Percentiles rank a stretch among this genome's conserved stretches.
phyloP scores from a whole-genome alignment of 1,140 invertebrate species.

The Andrena cerasifolii region DNA sequence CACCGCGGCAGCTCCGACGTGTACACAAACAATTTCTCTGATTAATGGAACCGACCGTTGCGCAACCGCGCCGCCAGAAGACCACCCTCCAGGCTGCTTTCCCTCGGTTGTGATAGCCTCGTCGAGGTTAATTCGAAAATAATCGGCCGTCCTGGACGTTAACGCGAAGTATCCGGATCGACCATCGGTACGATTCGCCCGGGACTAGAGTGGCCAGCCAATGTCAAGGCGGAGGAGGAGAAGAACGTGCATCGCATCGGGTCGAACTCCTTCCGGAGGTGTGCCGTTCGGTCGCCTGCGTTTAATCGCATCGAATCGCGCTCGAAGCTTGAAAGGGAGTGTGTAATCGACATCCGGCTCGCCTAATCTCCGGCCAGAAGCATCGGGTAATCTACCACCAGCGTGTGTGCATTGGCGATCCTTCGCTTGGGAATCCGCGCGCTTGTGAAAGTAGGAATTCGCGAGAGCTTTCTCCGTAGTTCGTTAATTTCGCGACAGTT shows the following conservation, averaged over 20 bases:
- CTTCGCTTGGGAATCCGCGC: slow-evolving; percentile 14
- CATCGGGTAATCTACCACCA: slow-evolving; percentile 71
- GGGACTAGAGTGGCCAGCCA: slow-evolving; percentile 57
- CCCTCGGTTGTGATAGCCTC: slow-evolving; percentile 7
- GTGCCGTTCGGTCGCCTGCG: slow-evolving; percentile 9
- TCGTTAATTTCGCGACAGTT: too few species aligned
- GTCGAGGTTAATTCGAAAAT: slow-evolving; percentile 45
- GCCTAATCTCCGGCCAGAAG: slow-evolving; percentile 68
- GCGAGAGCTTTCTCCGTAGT: too few species aligned
- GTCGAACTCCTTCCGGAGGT: neutral
- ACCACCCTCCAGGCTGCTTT: neutral
- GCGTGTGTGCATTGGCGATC: slow-evolving; percentile 65
- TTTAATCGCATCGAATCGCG: slow-evolving; percentile 72
- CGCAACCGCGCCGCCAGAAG: neutral
- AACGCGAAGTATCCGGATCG: neutral
- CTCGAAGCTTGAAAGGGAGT: slow-evolving; percentile 58
- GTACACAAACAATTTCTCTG: slow-evolving; percentile 24
- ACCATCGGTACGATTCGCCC: slow-evolving; percentile 27
- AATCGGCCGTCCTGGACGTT: neutral
- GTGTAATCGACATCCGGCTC: slow-evolving; percentile 75
- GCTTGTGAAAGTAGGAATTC: too few species aligned
- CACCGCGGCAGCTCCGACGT: neutral
- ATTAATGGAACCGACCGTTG: slow-evolving; percentile 6
- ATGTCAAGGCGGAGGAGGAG: slow-evolving; percentile 31
- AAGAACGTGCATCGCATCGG: slow-evolving; percentile 20